Conservation (phyloP, 2,113 vertebrate genomes). For the Cinclus mexicanus region DNA sequence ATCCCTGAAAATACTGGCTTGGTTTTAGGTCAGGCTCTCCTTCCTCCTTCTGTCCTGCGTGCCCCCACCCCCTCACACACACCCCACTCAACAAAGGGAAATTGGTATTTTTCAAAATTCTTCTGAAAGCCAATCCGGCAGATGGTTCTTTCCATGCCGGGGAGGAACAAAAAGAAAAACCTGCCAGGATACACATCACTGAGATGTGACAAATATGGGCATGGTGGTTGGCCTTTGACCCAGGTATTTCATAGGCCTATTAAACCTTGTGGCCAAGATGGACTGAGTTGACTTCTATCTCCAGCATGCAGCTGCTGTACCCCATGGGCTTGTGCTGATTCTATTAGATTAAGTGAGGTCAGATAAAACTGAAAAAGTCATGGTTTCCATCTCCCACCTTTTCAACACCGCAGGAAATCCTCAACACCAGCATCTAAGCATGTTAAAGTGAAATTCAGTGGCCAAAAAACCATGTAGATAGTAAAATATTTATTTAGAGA, state of each 20-base stretch:
- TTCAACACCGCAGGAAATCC: background rate
- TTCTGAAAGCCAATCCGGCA: constrained; percentile 78
- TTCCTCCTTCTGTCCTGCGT: constrained; percentile 14
- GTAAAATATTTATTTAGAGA: background rate
- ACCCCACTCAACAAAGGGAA: constrained; percentile 74
- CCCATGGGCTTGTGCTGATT: background rate
- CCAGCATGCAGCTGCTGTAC: constrained; percentile 67
- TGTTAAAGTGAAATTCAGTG: background rate
- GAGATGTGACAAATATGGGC: constrained; percentile 75
- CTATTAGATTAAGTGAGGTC: background rate
- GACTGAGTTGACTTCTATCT: constrained; percentile 21
- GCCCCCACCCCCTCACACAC: background rate
- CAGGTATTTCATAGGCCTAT: constrained; percentile 70
- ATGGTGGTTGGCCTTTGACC: constrained; percentile 73
- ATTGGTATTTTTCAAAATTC: constrained; percentile 77
- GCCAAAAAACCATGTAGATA: background rate
- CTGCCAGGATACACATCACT: constrained; percentile 75
- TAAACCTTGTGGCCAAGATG: constrained; percentile 70
- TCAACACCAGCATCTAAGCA: background rate
- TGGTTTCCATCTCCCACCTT: background rate
- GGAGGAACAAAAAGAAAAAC: constrained; percentile 58
- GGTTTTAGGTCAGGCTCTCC: constrained; percentile 70
- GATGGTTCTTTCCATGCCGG: constrained; percentile 73
- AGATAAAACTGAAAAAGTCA: background rate
- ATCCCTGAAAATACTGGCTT: constrained; percentile 72